Evolutionary conservation across 1,140 invertebrate species (phyloP).

Genomic region (Neoseiulus cucumeris): DNA sequence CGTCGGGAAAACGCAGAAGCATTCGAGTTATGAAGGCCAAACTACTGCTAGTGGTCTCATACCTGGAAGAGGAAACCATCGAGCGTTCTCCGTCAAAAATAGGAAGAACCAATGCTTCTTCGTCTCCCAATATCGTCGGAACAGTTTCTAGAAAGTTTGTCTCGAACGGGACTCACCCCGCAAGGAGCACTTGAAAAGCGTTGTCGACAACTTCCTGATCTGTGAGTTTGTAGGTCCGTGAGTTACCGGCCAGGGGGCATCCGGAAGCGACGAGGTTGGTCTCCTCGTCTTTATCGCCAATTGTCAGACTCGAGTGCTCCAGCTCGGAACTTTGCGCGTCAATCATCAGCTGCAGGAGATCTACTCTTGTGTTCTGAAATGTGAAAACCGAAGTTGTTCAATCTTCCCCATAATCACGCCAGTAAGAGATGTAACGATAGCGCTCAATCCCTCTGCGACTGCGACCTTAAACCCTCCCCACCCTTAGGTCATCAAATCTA

Average conservation of each 20-base stretch:
- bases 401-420: no score
- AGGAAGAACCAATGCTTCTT: no score
- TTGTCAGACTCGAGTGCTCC: not conserved
- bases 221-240: not conserved
- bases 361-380: not conserved
- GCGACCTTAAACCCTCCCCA: no score
- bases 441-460: no score
- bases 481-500: no score
- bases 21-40: not conserved
- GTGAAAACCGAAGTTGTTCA: no score
- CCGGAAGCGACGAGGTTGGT: not conserved
- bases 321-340: not conserved
- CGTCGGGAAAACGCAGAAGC: not conserved
- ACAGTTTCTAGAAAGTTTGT: no score
- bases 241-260: no score
- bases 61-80: not conserved
- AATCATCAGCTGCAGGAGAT: not conserved
- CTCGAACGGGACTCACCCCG: not conserved
- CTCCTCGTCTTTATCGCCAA: not conserved
- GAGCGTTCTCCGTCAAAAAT: no score
- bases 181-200: not conserved
- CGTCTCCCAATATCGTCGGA: no score
- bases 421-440: no score
- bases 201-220: not conserved
- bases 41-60: conserved; percentile 8